Evolutionary conservation across 2,888 invertebrate species (phyloP).

Genomic region (Drosophila fulvimacula): DNA sequence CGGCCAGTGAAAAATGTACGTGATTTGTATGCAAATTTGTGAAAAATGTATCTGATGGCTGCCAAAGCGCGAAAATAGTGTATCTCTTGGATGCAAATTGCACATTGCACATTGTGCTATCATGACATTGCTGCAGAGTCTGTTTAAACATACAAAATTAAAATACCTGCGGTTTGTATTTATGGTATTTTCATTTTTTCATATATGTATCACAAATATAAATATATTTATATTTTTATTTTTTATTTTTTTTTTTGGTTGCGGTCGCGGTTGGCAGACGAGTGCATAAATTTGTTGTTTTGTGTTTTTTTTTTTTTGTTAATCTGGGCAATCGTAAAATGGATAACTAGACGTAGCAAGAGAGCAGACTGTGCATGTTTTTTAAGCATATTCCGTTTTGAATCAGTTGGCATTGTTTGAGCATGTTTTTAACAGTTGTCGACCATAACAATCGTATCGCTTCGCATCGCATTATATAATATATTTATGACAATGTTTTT

Average conservation of each 20-base stretch:
- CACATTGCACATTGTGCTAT: conserved; percentile 17
- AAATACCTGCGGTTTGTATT: conserved; percentile 66
- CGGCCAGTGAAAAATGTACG: conserved; percentile 35
- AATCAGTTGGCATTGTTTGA: conserved; percentile 58
- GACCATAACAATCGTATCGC: conserved; percentile 17
- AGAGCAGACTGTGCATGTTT: neutral
- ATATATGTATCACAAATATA: too few relatives aligned
- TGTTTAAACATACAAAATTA: conserved; percentile 56
- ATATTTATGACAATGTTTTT: conserved; percentile 32
- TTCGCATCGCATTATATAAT: conserved; percentile 31
- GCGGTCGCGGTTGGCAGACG: conserved; percentile 55
- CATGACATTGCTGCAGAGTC: conserved; percentile 49
- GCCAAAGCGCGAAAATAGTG: conserved; percentile 51
- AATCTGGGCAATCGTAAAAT: conserved; percentile 68
- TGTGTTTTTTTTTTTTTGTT: conserved; percentile 33
- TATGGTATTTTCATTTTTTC: conserved; percentile 26
- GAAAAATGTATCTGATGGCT: conserved; percentile 57
- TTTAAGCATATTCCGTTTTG: conserved; percentile 22
- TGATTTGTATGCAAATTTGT: conserved; percentile 56
- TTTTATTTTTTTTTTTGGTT: conserved; percentile 5
- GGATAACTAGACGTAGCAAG: conserved; percentile 20
- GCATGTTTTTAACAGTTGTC: conserved; percentile 45
- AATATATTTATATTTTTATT: neutral
- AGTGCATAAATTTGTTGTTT: conserved; percentile 57
- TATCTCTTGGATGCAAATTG: conserved; percentile 64